phyloP scores from a whole-genome alignment of 2,888 invertebrate species.

The Poecilobothrus nobilitatus region DNA sequence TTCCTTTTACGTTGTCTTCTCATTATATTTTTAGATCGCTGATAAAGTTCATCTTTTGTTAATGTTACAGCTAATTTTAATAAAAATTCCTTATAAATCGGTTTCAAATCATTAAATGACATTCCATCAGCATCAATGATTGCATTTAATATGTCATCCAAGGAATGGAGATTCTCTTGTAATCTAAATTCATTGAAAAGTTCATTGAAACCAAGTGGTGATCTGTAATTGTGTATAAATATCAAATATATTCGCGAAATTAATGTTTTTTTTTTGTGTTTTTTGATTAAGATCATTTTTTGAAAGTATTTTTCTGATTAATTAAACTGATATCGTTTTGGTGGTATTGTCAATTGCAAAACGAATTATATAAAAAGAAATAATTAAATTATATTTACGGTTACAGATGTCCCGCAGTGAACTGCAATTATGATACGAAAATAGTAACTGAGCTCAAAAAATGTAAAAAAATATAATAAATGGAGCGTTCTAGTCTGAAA shows the following conservation, averaged over 20 bases:
- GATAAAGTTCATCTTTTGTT: constrained; percentile 86
- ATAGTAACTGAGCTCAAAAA: no score
- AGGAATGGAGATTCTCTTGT: constrained; percentile 78
- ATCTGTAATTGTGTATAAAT: constrained; percentile 47
- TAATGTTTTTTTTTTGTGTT: background rate
- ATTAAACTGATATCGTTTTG: background rate
- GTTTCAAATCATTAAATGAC: constrained; percentile 87
- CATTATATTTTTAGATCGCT: constrained; percentile 84
- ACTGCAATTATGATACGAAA: no score
- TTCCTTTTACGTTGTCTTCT: constrained; percentile 68
- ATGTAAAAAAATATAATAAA: no score
- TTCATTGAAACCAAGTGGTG: constrained; percentile 78
- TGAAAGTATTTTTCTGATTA: background rate
- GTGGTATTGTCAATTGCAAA: no score
- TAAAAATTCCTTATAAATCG: constrained; percentile 83
- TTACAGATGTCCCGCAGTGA: no score
- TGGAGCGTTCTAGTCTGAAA: no score
- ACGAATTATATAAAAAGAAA: no score
- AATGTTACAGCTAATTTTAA: constrained; percentile 78
- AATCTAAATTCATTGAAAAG: constrained; percentile 78
- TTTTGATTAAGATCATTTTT: no score
- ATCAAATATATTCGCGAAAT: constrained; percentile 2
- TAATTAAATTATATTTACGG: no score
- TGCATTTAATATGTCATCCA: constrained; percentile 79
- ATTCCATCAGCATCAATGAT: constrained; percentile 87